Evolutionary conservation across 2,888 invertebrate species (phyloP), one percentile per base, ranked within the genome.

Genomic region (Drosophila neonasuta): DNA sequence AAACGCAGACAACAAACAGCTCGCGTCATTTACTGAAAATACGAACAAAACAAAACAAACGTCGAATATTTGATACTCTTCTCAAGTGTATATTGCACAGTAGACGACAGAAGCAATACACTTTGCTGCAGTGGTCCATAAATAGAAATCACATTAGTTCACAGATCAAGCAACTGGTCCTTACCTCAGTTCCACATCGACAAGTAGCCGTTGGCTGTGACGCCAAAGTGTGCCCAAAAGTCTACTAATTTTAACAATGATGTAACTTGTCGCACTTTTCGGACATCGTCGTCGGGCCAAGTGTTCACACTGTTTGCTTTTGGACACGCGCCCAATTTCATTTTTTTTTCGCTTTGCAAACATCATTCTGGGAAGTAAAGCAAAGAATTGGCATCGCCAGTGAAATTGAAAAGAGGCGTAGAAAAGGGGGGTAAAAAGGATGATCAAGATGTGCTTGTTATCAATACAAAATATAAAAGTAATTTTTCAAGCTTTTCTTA

Each of bases 201-300:
- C 61, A 66, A 70, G 60, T 60, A 63, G 59, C 68, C 41, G 20
- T 52, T n/a, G 55, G 44, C 65, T 55, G 59, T 68, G 73, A 74
- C 61, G 60, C 55, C 59, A 55, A 72, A 75, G 44, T 69, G 54
- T 70, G 65, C 41, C 61, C 63, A 34, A 57, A 74, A 74, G 15
- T 76, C 77, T 65, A 80, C 88, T 89, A 89, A 88, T 86, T 89
- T 88, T 89, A 89, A 89, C 80, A 88, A 89, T 89, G 89, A 89
- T 89, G 88, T 88, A 89, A 89, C 76, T 74, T 83, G 86, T 87
- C 88, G 88, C 77, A 65, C 80, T 80, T 68, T 55, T 57, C 59
- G 60, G 63, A 48, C 41, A 61, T 41, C 24, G 24, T 24, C 6
- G 24, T 24, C 55, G 61, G 20, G 36, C 41, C 13, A 48, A 20